Base-by-base conservation (phyloP, 35 echinoderm and acorn worm species). In the Heliocidaris erythrogramma region DNA sequence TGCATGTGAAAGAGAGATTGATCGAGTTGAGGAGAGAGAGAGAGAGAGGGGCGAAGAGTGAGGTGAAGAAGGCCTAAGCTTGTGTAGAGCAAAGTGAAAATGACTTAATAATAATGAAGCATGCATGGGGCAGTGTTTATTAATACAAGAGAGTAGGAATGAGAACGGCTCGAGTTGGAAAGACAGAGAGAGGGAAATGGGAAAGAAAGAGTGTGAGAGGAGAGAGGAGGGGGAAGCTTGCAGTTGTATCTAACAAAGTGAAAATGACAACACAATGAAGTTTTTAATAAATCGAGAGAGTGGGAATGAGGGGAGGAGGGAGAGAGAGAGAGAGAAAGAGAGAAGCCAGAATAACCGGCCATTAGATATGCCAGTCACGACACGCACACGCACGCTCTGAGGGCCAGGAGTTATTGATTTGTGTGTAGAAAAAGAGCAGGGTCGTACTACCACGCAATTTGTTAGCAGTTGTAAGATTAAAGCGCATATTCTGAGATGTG, bases 351-450 rank as follows among this genome's bases (percentile, higher is more conserved):
- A 35, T 17, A 89, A 32, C 31, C 87, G 31, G 87, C 87, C 87
- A 89, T 89, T 89, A 48, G 47, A 48, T 89, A 48, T 89, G 87
- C 87, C 87, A 89, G 31, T 89, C 87, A 32, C 31, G 31, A 27
- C 87, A 89, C 87, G 87, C 87, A 89, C 87, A 89, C 87, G 47
- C 87, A 89, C 47, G 47, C 87, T 47, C 13, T 30, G 5, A 48
- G 87, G 32, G 87, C 87, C 32, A n/a, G 87, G 87, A 78, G 65
- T 31, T 89, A 89, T 89, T 89, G 87, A 89, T 89, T 89, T 32
- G 31, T 89, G 87, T 89, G 47, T 89, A 13, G 18, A 47, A 89
- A 89, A 88, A 48, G 30, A 47, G 65, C 21, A 78, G 65, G 65
- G 21, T 78, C n/a, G n/a, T 78, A 78, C 21, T 78, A 78, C 65